These are phyloP conservation scores for Drosophila erecta DNA, from an alignment of 1,140 invertebrate genomes.

Conservation along the genomic window DNA sequence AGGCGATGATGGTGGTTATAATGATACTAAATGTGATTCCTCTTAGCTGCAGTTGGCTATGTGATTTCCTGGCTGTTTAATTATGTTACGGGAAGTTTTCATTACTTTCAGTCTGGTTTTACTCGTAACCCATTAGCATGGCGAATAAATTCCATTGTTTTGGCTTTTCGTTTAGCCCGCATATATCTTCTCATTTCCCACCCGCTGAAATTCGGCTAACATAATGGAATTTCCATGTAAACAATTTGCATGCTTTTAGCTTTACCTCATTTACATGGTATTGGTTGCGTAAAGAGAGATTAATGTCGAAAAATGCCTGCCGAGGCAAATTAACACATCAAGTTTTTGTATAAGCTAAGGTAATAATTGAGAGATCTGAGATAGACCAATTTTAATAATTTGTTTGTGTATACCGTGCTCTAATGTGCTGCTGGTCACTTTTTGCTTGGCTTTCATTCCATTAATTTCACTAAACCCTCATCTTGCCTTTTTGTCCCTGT, in stretches of 20 bases:
- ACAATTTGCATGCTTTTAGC: slow-evolving; percentile 71
- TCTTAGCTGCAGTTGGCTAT: slow-evolving; percentile 36
- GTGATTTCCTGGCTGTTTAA: slow-evolving; percentile 18
- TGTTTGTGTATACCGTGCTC: neutral
- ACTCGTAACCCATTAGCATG: slow-evolving; percentile 6
- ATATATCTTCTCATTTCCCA: slow-evolving; percentile 20
- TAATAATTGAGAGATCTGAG: slow-evolving; percentile 7
- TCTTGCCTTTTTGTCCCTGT: slow-evolving; percentile 22
- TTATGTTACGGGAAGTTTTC: slow-evolving; percentile 64
- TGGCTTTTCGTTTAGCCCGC: slow-evolving; percentile 52
- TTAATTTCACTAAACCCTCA: slow-evolving; percentile 16
- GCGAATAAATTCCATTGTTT: slow-evolving; percentile 64
- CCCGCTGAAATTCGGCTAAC: slow-evolving; percentile 39
- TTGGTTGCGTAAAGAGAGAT: neutral
- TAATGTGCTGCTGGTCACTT: neutral
- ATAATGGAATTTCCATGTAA: slow-evolving; percentile 78
- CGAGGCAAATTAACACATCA: slow-evolving; percentile 70
- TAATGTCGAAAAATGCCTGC: slow-evolving; percentile 6
- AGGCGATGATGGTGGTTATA: slow-evolving; percentile 21
- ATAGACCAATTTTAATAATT: slow-evolving; percentile 7
- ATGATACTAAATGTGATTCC: slow-evolving; percentile 39
- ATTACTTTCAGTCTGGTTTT: slow-evolving; percentile 27
- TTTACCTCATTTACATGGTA: slow-evolving; percentile 8
- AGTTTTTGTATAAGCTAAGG: slow-evolving; percentile 4
- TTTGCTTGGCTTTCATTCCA: slow-evolving; percentile 10